Evolutionary conservation across 2,888 invertebrate genomes (phyloP).

Genomic region (Odontomyia ornata): DNA sequence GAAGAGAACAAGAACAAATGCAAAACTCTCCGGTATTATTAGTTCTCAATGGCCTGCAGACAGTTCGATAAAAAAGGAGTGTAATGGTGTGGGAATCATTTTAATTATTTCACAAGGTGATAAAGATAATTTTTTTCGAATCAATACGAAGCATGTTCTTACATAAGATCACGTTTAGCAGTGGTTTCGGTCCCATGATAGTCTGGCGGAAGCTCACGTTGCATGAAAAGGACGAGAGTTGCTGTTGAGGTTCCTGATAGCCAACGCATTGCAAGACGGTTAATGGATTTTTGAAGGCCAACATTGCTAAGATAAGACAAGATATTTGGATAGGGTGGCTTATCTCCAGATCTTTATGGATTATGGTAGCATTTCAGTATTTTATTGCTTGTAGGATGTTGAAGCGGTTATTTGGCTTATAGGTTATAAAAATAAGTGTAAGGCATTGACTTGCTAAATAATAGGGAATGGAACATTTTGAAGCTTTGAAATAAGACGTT

Average conservation of each 20-base stretch:
- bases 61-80: not conserved
- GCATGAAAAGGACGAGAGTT: not conserved
- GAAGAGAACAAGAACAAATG: not conserved
- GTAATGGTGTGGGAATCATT: constrained; percentile 20
- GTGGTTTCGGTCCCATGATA: not conserved
- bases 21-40: not conserved
- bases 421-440: too few species aligned
- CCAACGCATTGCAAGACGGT: not conserved
- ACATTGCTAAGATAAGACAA: not conserved
- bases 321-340: not conserved
- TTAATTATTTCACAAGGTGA: constrained; percentile 33
- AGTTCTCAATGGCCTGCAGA: constrained; percentile 30
- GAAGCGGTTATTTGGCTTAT: too few species aligned
- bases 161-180: not conserved
- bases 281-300: not conserved
- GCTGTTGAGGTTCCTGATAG: not conserved
- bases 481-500: too few species aligned
- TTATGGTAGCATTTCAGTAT: too few species aligned
- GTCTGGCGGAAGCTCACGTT: too few species aligned
- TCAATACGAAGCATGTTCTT: not conserved
- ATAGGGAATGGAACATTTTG: too few species aligned
- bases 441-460: too few species aligned
- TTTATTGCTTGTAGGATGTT: too few species aligned
- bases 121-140: constrained; percentile 31
- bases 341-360: too few species aligned